Conservation (phyloP, 2,888 invertebrate genomes). For the Celastrina argiolus region DNA sequence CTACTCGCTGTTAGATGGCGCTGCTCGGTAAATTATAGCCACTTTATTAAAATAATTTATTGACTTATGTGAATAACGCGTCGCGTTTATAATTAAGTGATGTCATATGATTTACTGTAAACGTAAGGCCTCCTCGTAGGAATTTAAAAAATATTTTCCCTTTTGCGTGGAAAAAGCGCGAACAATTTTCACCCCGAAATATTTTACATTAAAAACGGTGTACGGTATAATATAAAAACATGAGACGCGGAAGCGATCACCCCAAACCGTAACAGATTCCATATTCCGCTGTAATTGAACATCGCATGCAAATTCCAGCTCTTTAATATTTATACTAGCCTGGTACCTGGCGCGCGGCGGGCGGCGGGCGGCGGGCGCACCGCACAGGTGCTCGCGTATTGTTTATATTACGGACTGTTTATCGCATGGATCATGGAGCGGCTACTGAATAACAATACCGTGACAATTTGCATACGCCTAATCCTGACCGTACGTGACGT, state of each 20-base stretch:
- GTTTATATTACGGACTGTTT: constrained; percentile 18
- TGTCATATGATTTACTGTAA: not conserved
- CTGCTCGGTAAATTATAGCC: constrained; percentile 15
- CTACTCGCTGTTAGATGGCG: constrained; percentile 68
- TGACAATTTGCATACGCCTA: not conserved
- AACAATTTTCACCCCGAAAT: not conserved
- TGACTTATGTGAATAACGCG: not conserved
- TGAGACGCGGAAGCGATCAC: constrained; percentile 43
- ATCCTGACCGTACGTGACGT: too few species aligned
- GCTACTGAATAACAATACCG: not conserved
- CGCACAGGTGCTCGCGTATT: constrained; percentile 47
- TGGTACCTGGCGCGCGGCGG: constrained; percentile 55
- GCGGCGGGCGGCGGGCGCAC: too few species aligned
- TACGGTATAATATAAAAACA: constrained; percentile 20
- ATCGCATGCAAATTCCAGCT: constrained; percentile 68
- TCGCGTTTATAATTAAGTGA: not conserved
- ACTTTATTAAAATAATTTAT: constrained; percentile 13
- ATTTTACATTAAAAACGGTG: not conserved
- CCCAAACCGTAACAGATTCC: constrained; percentile 53
- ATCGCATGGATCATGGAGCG: not conserved
- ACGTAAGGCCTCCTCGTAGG: not conserved
- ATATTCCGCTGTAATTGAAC: constrained; percentile 71
- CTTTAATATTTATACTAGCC: constrained; percentile 64
- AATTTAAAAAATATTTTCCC: not conserved
- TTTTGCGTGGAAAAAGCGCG: not conserved